Conservation (phyloP, 1,140 invertebrate species). For the Orius laevigatus region DNA sequence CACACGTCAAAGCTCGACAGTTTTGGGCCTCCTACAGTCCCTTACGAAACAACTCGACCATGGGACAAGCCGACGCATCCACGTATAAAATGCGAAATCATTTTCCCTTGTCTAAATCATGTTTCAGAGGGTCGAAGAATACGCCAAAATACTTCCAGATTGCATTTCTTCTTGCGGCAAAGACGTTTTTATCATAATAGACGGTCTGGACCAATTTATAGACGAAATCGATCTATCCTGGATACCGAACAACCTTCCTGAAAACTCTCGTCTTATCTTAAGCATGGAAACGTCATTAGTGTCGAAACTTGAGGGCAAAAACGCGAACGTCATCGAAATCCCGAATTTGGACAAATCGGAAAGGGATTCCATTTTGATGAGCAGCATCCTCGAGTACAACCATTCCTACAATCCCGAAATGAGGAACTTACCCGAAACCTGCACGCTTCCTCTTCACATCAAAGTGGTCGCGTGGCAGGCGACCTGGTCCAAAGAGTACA, state of each 20-base stretch:
- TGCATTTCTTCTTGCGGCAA: background rate
- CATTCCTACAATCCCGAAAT: constrained; percentile 41
- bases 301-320: too few species aligned
- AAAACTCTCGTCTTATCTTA: constrained; percentile 52
- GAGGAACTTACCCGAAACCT: constrained; percentile 38
- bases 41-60: background rate
- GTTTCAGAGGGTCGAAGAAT: constrained; percentile 16
- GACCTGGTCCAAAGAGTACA: constrained; percentile 36
- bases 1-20: constrained; percentile 1
- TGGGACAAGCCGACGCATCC: too few species aligned
- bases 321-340: constrained; percentile 19
- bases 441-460: constrained; percentile 45
- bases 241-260: constrained; percentile 47
- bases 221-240: constrained; percentile 33
- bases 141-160: background rate
- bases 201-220: constrained; percentile 22
- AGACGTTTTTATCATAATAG: too few species aligned
- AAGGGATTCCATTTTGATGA: constrained; percentile 34
- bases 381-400: constrained; percentile 40
- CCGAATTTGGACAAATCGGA: constrained; percentile 31
- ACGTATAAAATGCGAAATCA: background rate
- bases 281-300: background rate
- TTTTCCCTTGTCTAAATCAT: background rate
- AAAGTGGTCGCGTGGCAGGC: constrained; percentile 52
- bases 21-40: constrained; percentile 1